A percentile compares a stretch with the other conserved stretches of the same genome.
phyloP scores from a whole-genome alignment of 2,113 vertebrate genomes.

The Pseudorasbora parva region DNA sequence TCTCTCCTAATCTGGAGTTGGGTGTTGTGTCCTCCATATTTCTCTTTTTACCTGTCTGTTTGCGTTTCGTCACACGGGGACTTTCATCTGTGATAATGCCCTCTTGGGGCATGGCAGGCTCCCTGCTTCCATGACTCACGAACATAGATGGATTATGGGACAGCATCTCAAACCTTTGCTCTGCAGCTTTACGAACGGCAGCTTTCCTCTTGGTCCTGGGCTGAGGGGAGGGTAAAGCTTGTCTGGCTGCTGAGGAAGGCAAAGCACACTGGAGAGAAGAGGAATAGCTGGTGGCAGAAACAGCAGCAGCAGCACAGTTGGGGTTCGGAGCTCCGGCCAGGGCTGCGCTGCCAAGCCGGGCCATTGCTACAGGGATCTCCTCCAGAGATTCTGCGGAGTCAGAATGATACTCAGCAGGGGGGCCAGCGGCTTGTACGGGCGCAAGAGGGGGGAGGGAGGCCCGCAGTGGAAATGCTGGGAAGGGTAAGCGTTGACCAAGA shows the following conservation, averaged over 20 bases:
- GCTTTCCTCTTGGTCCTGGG: conserved; percentile 75
- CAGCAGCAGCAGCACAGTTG: conserved; percentile 32
- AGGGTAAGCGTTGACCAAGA: conserved; percentile 68
- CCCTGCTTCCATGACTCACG: conserved; percentile 81
- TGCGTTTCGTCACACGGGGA: conserved; percentile 63
- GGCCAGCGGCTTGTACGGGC: conserved; percentile 73
- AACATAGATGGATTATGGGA: conserved; percentile 75
- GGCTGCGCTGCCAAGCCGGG: conserved; percentile 79
- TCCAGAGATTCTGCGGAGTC: conserved; percentile 88
- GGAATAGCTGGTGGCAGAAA: conserved; percentile 38
- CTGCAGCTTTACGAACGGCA: background rate
- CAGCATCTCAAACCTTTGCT: conserved; percentile 75
- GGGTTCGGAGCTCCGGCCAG: conserved; percentile 50
- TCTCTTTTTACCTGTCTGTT: conserved; percentile 69
- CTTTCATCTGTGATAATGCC: conserved; percentile 2
- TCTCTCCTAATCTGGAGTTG: conserved; percentile 36
- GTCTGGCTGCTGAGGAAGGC: conserved; percentile 28
- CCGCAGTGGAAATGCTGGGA: conserved; percentile 75
- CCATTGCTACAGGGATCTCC: conserved; percentile 88
- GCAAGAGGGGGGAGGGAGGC: conserved; percentile 65
- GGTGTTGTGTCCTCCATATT: conserved; percentile 57
- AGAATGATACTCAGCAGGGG: conserved; percentile 82
- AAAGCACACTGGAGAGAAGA: conserved; percentile 35
- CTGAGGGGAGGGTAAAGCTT: conserved; percentile 60
- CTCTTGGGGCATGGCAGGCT: conserved; percentile 43